These are phyloP conservation scores for Ptychodera flava DNA, from an alignment of 35 echinoderm and acorn worm genomes.

Conservation along the genomic window DNA sequence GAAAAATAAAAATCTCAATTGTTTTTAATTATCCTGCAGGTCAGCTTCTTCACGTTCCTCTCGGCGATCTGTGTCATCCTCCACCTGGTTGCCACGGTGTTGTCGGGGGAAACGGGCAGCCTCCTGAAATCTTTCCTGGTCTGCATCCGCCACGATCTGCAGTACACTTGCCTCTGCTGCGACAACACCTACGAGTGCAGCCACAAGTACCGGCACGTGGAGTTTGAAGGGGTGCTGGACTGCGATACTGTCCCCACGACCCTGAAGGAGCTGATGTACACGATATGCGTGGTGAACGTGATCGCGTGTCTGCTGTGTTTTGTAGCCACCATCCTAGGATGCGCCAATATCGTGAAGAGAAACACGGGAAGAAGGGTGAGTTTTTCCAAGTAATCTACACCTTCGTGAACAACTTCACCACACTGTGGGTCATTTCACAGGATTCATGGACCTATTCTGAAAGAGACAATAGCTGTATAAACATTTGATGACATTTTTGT, in stretches of 20 bases:
- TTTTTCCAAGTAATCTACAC: no score
- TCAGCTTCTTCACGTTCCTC: slow-evolving; percentile 83
- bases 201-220: slow-evolving; percentile 11
- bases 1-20: no score
- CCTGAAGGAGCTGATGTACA: slow-evolving; percentile 59
- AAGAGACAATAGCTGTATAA: no score
- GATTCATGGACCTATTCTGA: no score
- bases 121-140: slow-evolving; percentile 38
- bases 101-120: slow-evolving; percentile 51
- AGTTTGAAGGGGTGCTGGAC: slow-evolving; percentile 52
- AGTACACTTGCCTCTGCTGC: slow-evolving; percentile 47
- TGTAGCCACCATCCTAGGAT: slow-evolving; percentile 63
- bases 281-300: slow-evolving; percentile 64
- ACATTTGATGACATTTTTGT: no score
- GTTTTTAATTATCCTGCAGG: slow-evolving; percentile 25
- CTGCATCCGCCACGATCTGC: slow-evolving; percentile 11
- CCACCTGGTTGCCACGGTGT: slow-evolving; percentile 65
- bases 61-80: slow-evolving; percentile 79
- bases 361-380: slow-evolving; percentile 68
- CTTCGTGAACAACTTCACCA: no score
- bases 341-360: slow-evolving; percentile 59
- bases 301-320: slow-evolving; percentile 64
- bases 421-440: no score
- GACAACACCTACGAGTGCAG: slow-evolving; percentile 22
- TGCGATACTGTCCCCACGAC: slow-evolving; percentile 37